These are phyloP conservation scores for Ginglymostoma cirratum DNA, from an alignment of 2,113 vertebrate genomes.

Conservation along the genomic window DNA sequence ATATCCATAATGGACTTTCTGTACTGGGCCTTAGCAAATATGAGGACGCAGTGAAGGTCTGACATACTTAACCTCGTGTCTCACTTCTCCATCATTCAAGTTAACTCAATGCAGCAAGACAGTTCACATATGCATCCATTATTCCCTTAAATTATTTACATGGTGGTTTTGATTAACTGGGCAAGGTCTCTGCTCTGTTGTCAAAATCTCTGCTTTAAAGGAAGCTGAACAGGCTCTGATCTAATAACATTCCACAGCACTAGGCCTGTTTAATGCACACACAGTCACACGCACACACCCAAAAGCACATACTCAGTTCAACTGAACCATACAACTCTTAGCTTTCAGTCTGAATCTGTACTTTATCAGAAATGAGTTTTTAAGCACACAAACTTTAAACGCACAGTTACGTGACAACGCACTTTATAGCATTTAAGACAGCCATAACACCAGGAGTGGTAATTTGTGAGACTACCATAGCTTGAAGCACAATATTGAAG, in stretches of 20 bases:
- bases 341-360: neutral
- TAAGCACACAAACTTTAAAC: neutral
- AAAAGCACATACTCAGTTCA: neutral
- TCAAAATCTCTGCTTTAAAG: neutral
- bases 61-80: neutral
- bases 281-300: neutral
- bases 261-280: neutral
- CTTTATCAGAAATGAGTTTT: neutral
- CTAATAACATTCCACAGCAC: neutral
- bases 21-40: neutral
- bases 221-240: neutral
- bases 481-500: neutral
- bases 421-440: neutral
- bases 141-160: slow-evolving; percentile 22
- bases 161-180: slow-evolving; percentile 22
- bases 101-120: neutral
- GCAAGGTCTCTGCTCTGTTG: neutral
- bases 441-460: neutral
- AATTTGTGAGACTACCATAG: neutral
- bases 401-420: neutral
- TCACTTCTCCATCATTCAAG: neutral
- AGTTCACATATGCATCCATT: neutral
- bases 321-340: neutral
- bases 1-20: neutral
- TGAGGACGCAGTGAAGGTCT: neutral